Percentiles rank a stretch among this genome's conserved stretches.
Conservation (phyloP, 2,113 vertebrate species). For the Pteronura brasiliensis region DNA sequence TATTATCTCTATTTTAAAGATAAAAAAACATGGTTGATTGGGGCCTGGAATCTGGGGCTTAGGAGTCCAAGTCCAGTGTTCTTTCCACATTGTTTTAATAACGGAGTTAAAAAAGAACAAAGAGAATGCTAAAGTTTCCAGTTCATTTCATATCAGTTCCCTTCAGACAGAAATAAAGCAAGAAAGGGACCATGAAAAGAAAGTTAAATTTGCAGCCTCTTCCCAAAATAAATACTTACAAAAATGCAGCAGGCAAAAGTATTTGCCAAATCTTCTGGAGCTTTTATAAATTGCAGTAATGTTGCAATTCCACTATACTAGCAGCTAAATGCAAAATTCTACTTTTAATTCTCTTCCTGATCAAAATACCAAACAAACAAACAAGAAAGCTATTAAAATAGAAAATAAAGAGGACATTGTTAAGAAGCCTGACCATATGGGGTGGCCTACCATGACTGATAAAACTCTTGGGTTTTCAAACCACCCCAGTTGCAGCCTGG, state of each 20-base stretch:
- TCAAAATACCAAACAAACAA: neutral
- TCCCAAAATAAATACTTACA: conserved; percentile 68
- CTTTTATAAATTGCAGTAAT: conserved; percentile 24
- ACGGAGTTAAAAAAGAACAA: conserved; percentile 57
- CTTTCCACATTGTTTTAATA: conserved; percentile 67
- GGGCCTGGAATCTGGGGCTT: neutral
- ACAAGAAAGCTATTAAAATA: neutral
- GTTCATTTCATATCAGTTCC: conserved; percentile 65
- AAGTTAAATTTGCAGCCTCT: conserved; percentile 57
- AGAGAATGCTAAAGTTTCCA: conserved; percentile 67
- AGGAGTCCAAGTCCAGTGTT: conserved; percentile 25
- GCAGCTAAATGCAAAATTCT: conserved; percentile 35
- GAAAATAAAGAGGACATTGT: neutral
- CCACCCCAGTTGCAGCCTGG: neutral
- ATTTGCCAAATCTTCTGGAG: conserved; percentile 12
- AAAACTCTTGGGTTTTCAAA: conserved; percentile 31
- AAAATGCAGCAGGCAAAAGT: conserved; percentile 56
- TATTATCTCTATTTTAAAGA: conserved; percentile 49
- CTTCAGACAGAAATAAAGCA: conserved; percentile 66
- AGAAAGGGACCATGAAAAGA: conserved; percentile 66
- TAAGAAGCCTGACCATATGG: neutral
- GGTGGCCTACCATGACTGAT: neutral
- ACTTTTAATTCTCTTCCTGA: neutral
- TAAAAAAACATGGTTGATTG: conserved; percentile 4
- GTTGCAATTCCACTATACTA: neutral